Evolutionary conservation across 2,888 invertebrate species (phyloP).

Genomic region (Leptothorax acervorum): DNA sequence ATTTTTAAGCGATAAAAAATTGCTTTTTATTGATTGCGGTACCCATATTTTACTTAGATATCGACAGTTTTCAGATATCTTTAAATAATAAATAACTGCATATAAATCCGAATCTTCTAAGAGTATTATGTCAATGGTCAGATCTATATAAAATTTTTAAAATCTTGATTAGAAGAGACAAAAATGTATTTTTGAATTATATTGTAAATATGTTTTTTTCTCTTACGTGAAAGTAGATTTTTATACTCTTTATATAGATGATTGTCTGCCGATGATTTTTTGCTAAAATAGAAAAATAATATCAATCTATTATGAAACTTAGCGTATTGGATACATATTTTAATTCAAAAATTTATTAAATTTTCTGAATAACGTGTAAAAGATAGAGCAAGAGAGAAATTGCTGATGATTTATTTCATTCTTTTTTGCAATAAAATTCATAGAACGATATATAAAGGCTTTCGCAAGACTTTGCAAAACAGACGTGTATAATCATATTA

Average conservation of each 20-base stretch:
- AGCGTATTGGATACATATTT: not conserved
- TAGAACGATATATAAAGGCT: not conserved
- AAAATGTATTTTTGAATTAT: not conserved
- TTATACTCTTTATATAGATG: not conserved
- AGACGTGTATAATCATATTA: not conserved
- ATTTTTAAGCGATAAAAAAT: not conserved
- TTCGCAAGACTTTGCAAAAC: too few relatives aligned
- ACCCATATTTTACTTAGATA: not conserved
- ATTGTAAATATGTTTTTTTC: not conserved
- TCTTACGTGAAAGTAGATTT: not conserved
- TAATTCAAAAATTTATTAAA: not conserved
- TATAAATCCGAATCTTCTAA: constrained; percentile 16
- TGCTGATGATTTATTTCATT: not conserved
- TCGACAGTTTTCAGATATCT: not conserved
- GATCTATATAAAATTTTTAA: not conserved
- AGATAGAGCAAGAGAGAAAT: not conserved
- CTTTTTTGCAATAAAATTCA: not conserved
- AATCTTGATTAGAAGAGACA: not conserved
- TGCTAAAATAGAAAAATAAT: constrained; percentile 30
- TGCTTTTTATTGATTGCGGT: not conserved
- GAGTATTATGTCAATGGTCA: not conserved
- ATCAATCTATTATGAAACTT: not conserved
- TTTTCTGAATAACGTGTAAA: not conserved
- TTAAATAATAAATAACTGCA: not conserved
- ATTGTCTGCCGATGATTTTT: not conserved